Base-by-base conservation (phyloP, 2,888 invertebrate species). In the Craniophora ligustri region DNA sequence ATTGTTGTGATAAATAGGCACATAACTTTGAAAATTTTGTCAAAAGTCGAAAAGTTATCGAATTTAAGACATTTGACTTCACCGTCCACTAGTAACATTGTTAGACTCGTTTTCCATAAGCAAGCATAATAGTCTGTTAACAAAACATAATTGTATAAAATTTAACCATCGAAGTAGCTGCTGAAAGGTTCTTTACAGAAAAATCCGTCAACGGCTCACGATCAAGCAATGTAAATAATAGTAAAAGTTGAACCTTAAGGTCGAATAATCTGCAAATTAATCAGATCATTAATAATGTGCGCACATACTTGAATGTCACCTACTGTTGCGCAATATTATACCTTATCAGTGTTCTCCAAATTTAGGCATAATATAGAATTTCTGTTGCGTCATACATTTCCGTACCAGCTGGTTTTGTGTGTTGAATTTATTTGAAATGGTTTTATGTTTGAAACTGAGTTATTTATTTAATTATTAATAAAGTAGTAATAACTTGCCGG, bases 231-330 rank as follows among this genome's bases (percentile, higher is more conserved):
- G 19, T 30, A 41, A 13, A 32, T 40, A 30, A 55, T 14, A 28
- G 10, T 26, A 49, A 38, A 41, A 10, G n/a, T n/a, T 30, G 6
- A 30, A 30, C 30, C 13, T 46, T 40, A 15, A n/a, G 18, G n/a
- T 14, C n/a, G 4, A 50, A 26, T 60, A 54, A 60, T 64, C 67
- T 31, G 3, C 10, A 13, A 45, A 56, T 38, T 44, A 46, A 36
- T 19, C 38, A 21, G 51, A 31, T 32, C 49, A 50, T 8, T 39
- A 31, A 36, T 16, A 49, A 50, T 50, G 26, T 56, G 23, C 50
- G 54, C 53, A 11, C 38, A 36, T 7, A n/a, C 26, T 35, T 50
- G 19, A 67, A 61, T 51, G 31, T 47, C 44, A 38, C 5, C n/a
- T 14, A 7, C 1, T 38, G n/a, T 44, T 59, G 16, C 53, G 47